Evolutionary conservation across 2,888 invertebrate species (phyloP), one percentile per base, ranked within the genome.

Genomic region (Lottia scabra): DNA sequence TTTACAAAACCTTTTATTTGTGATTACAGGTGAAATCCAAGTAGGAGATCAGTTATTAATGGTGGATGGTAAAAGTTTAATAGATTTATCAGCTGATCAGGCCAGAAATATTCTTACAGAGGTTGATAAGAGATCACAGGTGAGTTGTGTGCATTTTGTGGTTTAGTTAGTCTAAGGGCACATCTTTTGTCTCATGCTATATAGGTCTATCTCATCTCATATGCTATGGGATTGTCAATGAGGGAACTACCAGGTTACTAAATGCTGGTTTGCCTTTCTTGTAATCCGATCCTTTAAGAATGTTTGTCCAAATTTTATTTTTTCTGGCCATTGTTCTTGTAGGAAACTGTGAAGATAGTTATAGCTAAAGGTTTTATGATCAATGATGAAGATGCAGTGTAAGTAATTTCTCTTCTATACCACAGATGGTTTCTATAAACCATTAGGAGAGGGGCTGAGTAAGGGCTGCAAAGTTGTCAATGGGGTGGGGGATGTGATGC

Each of bases 11-110:
- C n/a, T n/a, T n/a, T n/a, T n/a, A n/a, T n/a, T n/a, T n/a, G n/a
- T n/a, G n/a, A n/a, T n/a, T 71, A 0, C 77, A 84, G 84, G 84
- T 68, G 82, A 79, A 46, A 81, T 86, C 12, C 76, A 75, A 45
- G 75, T 75, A 27, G 85, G 85, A 12, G 86, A 86, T 75, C 81
- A 83, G 74, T 69, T 86, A 63, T 75, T 86, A 79, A 82, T 83
- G 78, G 75, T 85, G 6, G 81, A 83, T 76, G 81, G 79, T 5
- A 70, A 71, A 2, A 79, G 72, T n/a, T 65, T 86, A 67, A 70
- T 78, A 0, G 78, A 79, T 62, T 62, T 83, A 10, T 78, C 81
- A 0, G 68, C 80, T n/a, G 65, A 73, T 2, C 75, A 80, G 27
- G 84, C 84, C 0, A 76, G 80, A 70, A 79, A 79, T 48, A 71